Percentiles rank a stretch among this genome's conserved stretches.
phyloP scores from a whole-genome alignment of 2,797 vertebrate genomes.

The Sternotherus odoratus region DNA sequence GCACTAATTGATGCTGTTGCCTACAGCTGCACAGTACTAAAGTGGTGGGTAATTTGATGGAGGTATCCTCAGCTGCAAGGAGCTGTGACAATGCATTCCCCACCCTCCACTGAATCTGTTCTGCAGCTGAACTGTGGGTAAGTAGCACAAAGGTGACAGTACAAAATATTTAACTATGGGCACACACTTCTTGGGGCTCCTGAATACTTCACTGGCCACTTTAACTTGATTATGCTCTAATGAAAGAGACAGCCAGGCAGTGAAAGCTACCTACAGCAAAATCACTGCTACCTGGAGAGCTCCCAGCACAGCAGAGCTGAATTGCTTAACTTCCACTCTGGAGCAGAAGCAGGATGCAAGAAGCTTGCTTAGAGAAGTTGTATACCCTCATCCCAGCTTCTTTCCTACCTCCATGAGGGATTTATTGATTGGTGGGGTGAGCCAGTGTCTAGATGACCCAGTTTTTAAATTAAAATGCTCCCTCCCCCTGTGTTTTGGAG shows the following conservation, averaged over 20 bases:
- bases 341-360: background rate
- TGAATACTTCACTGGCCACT: accelerated
- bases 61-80: background rate
- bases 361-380: accelerated
- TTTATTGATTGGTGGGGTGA: accelerated
- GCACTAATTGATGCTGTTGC: constrained; percentile 9
- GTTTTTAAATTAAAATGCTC: background rate
- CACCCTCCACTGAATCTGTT: background rate
- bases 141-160: background rate
- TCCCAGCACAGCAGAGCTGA: accelerated
- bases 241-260: background rate
- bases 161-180: background rate
- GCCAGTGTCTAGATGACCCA: background rate
- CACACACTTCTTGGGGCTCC: background rate
- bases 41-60: constrained; percentile 14
- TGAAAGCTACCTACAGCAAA: background rate
- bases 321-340: background rate
- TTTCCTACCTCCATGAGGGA: background rate
- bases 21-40: constrained; percentile 6
- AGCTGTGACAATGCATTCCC: background rate
- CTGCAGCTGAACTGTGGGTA: background rate
- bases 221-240: background rate
- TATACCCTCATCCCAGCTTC: background rate
- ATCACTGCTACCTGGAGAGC: background rate
- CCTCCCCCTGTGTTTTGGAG: accelerated